Evolutionary conservation across 2,113 vertebrate genomes (phyloP), one percentile per base, ranked within the genome.

Genomic region (Ceyx margarethae): DNA sequence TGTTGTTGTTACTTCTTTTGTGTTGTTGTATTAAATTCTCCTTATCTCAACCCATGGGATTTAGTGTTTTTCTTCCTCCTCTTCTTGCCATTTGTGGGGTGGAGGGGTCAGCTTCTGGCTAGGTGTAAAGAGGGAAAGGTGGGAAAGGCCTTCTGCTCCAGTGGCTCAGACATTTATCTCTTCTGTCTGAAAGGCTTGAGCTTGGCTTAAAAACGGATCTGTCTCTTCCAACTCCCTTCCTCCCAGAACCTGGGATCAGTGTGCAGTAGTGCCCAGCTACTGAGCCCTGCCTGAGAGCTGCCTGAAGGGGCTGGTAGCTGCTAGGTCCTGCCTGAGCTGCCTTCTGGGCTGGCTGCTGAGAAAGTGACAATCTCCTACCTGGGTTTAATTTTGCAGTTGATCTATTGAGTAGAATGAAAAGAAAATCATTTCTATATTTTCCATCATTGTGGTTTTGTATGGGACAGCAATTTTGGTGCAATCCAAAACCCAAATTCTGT

Each of bases 281-380:
- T 20, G 43, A 43, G 17, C 11, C 19, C 11, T n/a, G 37, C 53
- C 51, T 2, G 1, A 23, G 51, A 16, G 46, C 45, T n/a, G 53
- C 48, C 53, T 4, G 1, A 5, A 6, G 57, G 35, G 35, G 37
- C 33, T 40, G 19, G 35, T 16, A 40, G 25, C 57, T 33, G n/a
- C 57, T 33, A 33, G 20, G 29, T 56, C 54, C 61, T 60, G 60
- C 54, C 45, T 2, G 2, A 35, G 15, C 25, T 58, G 18, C 9
- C 17, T 17, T n/a, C 29, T 13, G 22, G 21, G 31, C 9, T 45
- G 53, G 19, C 23, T 50, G 60, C 50, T 68, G 77, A 77, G 60
- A 46, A 53, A 57, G 15, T 23, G 43, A 35, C 43, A 0, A 0
- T 40, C 42, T 58, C 56, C 50, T 3, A 1, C 66, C 53, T 74